Base-by-base conservation (phyloP, 2,888 invertebrate species). In the Lasioglossum lativentre region DNA sequence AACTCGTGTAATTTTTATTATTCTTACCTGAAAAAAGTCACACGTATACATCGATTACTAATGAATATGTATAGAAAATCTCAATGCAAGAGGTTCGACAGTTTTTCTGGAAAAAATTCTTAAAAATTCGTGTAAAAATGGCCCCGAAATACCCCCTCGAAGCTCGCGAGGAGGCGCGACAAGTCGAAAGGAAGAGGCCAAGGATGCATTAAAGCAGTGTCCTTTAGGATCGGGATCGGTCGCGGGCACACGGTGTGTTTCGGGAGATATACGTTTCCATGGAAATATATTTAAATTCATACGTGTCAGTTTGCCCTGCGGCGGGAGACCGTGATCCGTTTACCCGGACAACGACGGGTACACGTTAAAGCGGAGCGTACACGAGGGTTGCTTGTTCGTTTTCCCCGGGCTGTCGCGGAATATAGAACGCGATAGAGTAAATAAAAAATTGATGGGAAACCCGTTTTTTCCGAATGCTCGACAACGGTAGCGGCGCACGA, bases 311-410 rank as follows among this genome's bases (percentile, higher is more conserved):
- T 73, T 73, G 52, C 52, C 73, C 73, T 23, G 47, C 34, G 52
- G 47, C 73, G 52, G 52, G 73, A 52, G 52, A 47, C 23, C 73
- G 52, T 73, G 73, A 73, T 73, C 73, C 47, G 73, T 73, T 73
- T 73, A 73, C 47, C 38, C 73, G 73, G 52, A 73, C 42, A 71
- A 71, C 71, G 71, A 45, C n/a, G 42, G n/a, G 71, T 42, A 14
- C 19, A n/a, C 45, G 78, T 76, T 81, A 78, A 80, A 80, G 52
- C 76, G 30, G 75, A 52, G 16, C 80, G 30, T 75, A 45, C 73
- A 52, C 72, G 73, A 47, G 19, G 23, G 23, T 34, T 30, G 47
- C 1, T 45, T 34, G 47, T 47, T 73, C 34, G 73, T 47, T 23
- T 66, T 66, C 8, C 19, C 66, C 8, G 66, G 38, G 30, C 8